Conservation (phyloP, 2,888 invertebrate species). For the Drosophila sordidula region DNA sequence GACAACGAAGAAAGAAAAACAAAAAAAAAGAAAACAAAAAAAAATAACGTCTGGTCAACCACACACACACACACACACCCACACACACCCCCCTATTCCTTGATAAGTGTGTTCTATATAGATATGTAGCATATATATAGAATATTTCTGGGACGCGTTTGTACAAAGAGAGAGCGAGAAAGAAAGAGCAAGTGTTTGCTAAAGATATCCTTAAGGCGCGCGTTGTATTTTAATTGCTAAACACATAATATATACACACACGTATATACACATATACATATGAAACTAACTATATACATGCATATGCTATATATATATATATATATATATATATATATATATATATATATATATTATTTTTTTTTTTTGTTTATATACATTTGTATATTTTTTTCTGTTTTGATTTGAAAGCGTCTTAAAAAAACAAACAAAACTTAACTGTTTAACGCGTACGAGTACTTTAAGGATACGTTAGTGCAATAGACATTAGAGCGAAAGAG, state of each 20-base stretch:
- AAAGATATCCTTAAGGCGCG: conserved; percentile 38
- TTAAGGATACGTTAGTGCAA: conserved; percentile 55
- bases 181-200: neutral
- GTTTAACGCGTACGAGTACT: conserved; percentile 42
- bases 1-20: conserved; percentile 22
- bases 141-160: conserved; percentile 34
- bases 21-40: neutral
- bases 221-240: conserved; percentile 35
- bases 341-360: neutral
- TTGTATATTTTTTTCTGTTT: conserved; percentile 20
- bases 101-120: conserved; percentile 8
- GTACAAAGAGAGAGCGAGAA: conserved; percentile 37
- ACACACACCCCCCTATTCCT: neutral
- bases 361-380: conserved; percentile 17
- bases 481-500: conserved; percentile 31
- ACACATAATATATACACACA: conserved; percentile 7
- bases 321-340: neutral
- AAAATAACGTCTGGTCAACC: conserved; percentile 25
- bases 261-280: conserved; percentile 1
- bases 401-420: conserved; percentile 31
- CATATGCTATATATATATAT: neutral
- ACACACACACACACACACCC: neutral
- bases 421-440: conserved; percentile 34
- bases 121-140: conserved; percentile 30
- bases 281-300: conserved; percentile 1